Conservation (phyloP, 2,113 vertebrate genomes). For the Takifugu flavidus region DNA sequence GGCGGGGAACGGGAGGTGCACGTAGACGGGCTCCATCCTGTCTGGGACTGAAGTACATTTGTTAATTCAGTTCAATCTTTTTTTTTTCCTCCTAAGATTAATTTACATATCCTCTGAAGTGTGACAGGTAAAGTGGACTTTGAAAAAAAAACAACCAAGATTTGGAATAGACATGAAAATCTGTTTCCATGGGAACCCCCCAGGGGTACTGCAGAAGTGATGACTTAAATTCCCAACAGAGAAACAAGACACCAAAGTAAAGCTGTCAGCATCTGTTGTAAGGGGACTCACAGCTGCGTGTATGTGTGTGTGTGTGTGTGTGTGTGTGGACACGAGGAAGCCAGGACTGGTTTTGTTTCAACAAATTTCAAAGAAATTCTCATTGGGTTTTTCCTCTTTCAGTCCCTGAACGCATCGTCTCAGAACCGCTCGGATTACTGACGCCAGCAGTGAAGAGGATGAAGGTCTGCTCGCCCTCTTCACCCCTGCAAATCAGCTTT, state of each 20-base stretch:
- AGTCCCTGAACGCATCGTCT: too few species aligned
- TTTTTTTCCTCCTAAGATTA: too few species aligned
- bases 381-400: too few species aligned
- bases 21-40: not conserved
- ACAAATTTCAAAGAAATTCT: too few species aligned
- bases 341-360: too few species aligned
- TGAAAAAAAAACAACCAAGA: constrained; percentile 8
- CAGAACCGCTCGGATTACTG: too few species aligned
- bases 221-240: constrained; percentile 49
- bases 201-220: constrained; percentile 8
- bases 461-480: too few species aligned
- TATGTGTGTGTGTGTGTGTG: not conserved
- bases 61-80: too few species aligned
- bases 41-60: not conserved
- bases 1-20: constrained; percentile 42
- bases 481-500: too few species aligned
- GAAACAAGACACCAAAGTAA: constrained; percentile 26
- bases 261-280: constrained; percentile 24
- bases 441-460: too few species aligned
- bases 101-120: too few species aligned
- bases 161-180: constrained; percentile 35
- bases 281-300: constrained; percentile 2
- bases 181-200: constrained; percentile 41
- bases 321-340: not conserved
- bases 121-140: not conserved